phyloP scores from a whole-genome alignment of 2,797 vertebrate species.

The Decapterus maruadsi region DNA sequence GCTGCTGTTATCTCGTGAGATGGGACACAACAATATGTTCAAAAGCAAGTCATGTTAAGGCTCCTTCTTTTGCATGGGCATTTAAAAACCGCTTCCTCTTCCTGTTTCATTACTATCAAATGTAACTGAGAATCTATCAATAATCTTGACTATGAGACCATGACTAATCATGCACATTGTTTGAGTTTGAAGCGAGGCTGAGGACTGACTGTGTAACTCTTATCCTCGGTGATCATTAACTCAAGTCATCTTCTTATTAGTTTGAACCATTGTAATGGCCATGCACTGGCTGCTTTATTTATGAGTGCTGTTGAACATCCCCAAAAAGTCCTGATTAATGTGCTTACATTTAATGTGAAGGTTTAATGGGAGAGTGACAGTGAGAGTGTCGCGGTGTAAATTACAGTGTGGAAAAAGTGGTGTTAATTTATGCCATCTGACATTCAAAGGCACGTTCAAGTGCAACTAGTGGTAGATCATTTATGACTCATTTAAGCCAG shows the following conservation, averaged over 20 bases:
- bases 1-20: constrained; percentile 33
- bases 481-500: constrained; percentile 34
- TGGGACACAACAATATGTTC: constrained; percentile 21
- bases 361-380: constrained; percentile 15
- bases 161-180: constrained; percentile 31
- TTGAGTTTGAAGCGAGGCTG: constrained; percentile 13
- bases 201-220: constrained; percentile 23
- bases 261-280: constrained; percentile 13
- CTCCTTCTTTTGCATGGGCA: constrained; percentile 8
- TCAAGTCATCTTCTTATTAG: constrained; percentile 18
- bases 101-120: constrained; percentile 19
- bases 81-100: constrained; percentile 18
- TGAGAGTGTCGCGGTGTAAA: constrained; percentile 9
- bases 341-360: constrained; percentile 19
- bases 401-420: constrained; percentile 18
- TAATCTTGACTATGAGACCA: constrained; percentile 12
- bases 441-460: constrained; percentile 15
- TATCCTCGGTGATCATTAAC: constrained; percentile 1
- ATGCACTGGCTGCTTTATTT: constrained; percentile 1
- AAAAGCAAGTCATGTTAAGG: constrained; percentile 16
- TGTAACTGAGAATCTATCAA: constrained; percentile 2
- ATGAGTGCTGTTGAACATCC: constrained; percentile 1
- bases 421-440: constrained; percentile 19
- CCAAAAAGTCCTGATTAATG: constrained; percentile 5
- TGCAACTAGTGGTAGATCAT: constrained; percentile 24